phyloP scores from a whole-genome alignment of 2,113 vertebrate genomes.

The Oenanthe oenanthe region DNA sequence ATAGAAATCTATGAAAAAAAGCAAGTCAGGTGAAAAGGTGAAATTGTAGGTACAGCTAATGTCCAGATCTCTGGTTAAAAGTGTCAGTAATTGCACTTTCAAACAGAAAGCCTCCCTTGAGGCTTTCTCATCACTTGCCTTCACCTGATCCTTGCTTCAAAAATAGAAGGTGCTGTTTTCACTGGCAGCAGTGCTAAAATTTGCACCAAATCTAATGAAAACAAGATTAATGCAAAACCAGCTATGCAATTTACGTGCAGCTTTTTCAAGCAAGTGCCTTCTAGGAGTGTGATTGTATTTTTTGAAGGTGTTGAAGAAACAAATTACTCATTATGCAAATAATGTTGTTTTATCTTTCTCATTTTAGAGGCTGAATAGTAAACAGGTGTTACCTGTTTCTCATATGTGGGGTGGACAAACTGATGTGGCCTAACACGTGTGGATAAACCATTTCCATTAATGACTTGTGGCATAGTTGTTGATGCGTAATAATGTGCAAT shows the following conservation, averaged over 20 bases:
- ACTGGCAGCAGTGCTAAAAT: not conserved
- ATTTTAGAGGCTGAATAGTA: not conserved
- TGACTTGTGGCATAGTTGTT: not conserved
- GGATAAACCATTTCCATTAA: not conserved
- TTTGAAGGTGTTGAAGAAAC: not conserved
- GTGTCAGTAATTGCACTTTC: not conserved
- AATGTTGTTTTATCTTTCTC: not conserved
- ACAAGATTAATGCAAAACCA: not conserved
- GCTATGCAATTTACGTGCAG: accelerated
- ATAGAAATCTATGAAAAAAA: not conserved
- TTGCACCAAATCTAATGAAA: not conserved
- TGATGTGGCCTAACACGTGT: not conserved
- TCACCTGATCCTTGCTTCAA: not conserved
- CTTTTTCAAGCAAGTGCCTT: not conserved
- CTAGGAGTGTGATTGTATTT: not conserved
- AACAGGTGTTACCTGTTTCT: not conserved
- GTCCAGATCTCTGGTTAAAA: not conserved
- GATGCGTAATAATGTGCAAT: not conserved
- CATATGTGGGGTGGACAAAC: not conserved
- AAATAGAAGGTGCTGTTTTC: not conserved
- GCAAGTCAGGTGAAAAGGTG: not conserved
- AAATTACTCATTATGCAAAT: not conserved
- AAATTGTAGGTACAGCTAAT: not conserved
- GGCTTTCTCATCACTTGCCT: not conserved
- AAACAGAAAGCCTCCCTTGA: not conserved